phyloP scores from a whole-genome alignment of 2,797 vertebrate species.

The Xiphophorus birchmanni region DNA sequence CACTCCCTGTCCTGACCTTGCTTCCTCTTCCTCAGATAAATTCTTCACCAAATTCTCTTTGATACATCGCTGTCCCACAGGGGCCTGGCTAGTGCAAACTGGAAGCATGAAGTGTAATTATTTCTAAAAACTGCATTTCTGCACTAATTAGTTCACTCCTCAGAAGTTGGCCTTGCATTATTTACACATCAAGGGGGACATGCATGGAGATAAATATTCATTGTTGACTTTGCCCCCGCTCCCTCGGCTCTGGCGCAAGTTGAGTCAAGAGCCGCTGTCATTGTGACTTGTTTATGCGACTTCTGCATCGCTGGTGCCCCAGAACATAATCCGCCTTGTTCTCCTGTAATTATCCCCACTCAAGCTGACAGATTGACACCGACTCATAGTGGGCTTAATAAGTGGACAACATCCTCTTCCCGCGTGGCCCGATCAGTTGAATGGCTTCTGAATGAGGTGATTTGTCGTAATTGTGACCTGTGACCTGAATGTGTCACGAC shows the following conservation, averaged over 20 bases:
- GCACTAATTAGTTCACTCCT: constrained; percentile 77
- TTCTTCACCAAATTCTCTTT: constrained; percentile 68
- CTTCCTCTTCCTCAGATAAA: constrained; percentile 62
- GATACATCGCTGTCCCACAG: constrained; percentile 62
- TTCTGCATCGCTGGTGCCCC: constrained; percentile 41
- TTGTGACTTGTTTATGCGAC: constrained; percentile 54
- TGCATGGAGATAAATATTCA: constrained; percentile 81
- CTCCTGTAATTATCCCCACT: constrained; percentile 63
- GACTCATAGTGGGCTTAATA: constrained; percentile 55
- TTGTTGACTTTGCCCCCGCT: constrained; percentile 75
- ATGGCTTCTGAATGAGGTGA: constrained; percentile 26
- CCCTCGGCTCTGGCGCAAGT: constrained; percentile 58
- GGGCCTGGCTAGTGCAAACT: constrained; percentile 66
- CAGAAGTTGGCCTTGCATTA: constrained; percentile 79
- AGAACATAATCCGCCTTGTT: constrained; percentile 57
- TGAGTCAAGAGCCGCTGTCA: constrained; percentile 51
- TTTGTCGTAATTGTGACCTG: constrained; percentile 40
- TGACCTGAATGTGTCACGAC: constrained; percentile 21
- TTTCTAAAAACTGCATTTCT: constrained; percentile 76
- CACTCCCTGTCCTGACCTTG: constrained; percentile 31
- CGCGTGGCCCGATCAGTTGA: constrained; percentile 24
- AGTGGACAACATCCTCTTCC: constrained; percentile 44
- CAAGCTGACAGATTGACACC: constrained; percentile 46
- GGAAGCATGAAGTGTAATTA: constrained; percentile 74
- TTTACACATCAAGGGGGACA: constrained; percentile 84